Evolutionary conservation across 1,140 invertebrate genomes (phyloP).

Genomic region (Choristoneura fumiferana): DNA sequence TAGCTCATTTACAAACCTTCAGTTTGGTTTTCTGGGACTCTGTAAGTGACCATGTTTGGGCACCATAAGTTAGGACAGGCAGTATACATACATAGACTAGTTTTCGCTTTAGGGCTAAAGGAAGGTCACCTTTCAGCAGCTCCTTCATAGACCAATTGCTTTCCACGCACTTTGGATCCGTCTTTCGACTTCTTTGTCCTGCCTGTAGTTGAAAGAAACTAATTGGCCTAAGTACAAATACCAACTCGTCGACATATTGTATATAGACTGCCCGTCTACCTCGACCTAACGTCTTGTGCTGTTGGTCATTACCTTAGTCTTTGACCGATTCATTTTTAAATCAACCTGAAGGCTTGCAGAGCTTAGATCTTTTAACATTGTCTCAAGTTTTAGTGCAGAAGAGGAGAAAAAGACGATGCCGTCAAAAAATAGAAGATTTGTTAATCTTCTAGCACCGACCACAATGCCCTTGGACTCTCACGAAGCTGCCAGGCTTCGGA

Average conservation of each 20-base stretch:
- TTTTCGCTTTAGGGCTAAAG: constrained; percentile 2
- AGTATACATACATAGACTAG: not conserved
- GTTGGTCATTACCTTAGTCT: too few species aligned
- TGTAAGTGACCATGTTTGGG: too few species aligned
- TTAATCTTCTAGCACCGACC: not conserved
- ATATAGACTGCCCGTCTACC: not conserved
- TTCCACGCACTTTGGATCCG: not conserved
- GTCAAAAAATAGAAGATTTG: not conserved
- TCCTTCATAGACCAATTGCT: constrained; percentile 5
- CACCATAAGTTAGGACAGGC: too few species aligned
- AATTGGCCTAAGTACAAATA: not conserved
- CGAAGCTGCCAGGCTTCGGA: not conserved
- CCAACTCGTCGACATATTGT: not conserved
- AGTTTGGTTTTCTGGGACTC: too few species aligned
- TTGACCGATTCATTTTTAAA: too few species aligned
- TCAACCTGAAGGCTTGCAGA: too few species aligned
- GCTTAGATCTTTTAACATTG: constrained; percentile 1
- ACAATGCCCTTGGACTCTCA: not conserved
- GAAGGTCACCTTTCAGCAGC: too few species aligned
- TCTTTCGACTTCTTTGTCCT: too few species aligned
- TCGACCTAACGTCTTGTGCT: not conserved
- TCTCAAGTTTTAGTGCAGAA: not conserved
- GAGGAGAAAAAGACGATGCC: not conserved
- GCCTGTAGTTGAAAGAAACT: not conserved
- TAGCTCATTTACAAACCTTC: too few species aligned